Evolutionary conservation across 2,888 invertebrate genomes (phyloP), one percentile per base, ranked within the genome.

Genomic region (Meandrusa payeni): DNA sequence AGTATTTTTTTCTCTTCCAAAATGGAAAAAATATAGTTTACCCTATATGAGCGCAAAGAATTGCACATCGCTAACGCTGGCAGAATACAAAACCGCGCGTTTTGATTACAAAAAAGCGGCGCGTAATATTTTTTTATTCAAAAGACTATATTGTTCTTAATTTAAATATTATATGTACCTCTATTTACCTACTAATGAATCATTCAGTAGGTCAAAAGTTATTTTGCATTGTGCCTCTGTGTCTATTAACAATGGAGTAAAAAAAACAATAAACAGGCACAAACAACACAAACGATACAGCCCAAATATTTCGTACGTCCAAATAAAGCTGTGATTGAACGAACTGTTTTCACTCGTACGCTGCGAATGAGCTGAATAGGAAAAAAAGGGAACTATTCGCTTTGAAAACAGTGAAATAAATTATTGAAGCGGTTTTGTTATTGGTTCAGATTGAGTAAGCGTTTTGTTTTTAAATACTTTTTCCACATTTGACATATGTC

Each of bases 281-380:
- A 38, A 43, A 37, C 36, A 42, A 23, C 28, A 37, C 31, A 32
- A 41, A 37, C 43, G 42, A 31, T 43, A 13, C 37, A 31, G 37
- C 37, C 43, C 2, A 43, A 43, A 43, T 43, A 38, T 43, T 43
- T 32, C 32, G 37, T 43, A 26, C 32, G 20, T 32, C 43, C 20
- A 31, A 43, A 43, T 43, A 37, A 31, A 38, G 43, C 37, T 19
- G 31, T 20, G 43, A 43, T 43, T 43, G 31, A 37, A 43, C 43
- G 43, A 32, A 43, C 43, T 31, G 37, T 32, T 43, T 37, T 31
- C 31, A 24, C 31, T 37, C 31, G 43, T 26, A 24, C 37, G 37
- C 12, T 33, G 26, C 33, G 43, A 43, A 43, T 38, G 31, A 43
- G 37, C 3, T 37, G 31, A 26, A 37, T 27, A 17, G 10, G 11